Base-by-base conservation (phyloP, 2,797 vertebrate genomes). In the Taeniopygia guttata region DNA sequence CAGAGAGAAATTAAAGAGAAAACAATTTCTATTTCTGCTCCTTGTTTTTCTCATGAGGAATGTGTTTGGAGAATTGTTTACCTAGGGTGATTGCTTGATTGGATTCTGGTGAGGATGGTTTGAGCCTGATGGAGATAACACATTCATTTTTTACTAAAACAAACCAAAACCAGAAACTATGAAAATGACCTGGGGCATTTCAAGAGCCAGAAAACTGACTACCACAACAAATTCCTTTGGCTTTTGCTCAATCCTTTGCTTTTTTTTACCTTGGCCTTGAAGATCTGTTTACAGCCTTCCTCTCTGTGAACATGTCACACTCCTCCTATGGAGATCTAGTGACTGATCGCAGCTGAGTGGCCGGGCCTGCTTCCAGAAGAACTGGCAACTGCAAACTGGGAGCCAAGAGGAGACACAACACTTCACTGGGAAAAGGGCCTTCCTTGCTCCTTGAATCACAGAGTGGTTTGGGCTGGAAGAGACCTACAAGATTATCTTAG, bases 181-280 rank as follows among this genome's bases (percentile, higher is more conserved):
- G 38, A 68, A 60, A 42, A 11, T 25, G 5, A 88, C 34, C 43
- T 25, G 42, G 43, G 45, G 25, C 26, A 34, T 14, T 70, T 73
- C 8, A 59, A 16, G 38, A 86, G 27, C 17, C 48, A 80, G n/a
- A 6, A 64, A 75, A 42, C 15, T 5, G 14, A 56, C 9, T 48
- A 40, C 30, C 30, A 23, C 2, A 11, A 56, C 9, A 12, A 42
- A 48, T 14, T 42, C 22, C 12, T 43, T 9, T 17, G 42, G 48
- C 29, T 72, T 79, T 36, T 42, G 10, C 17, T 43, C 3, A 1
- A 16, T 42, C 3, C 15, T 36, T 12, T 54, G 18, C 22, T 21
- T 25, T 36, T n/a, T 34, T 64, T 70, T 95, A 98, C 98, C 98
- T 98, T 32, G 49, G 48, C 40, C 60, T 38, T 34, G 54, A 40